Conservation (phyloP, 2,888 invertebrate species). For the Thera obeliscata region DNA sequence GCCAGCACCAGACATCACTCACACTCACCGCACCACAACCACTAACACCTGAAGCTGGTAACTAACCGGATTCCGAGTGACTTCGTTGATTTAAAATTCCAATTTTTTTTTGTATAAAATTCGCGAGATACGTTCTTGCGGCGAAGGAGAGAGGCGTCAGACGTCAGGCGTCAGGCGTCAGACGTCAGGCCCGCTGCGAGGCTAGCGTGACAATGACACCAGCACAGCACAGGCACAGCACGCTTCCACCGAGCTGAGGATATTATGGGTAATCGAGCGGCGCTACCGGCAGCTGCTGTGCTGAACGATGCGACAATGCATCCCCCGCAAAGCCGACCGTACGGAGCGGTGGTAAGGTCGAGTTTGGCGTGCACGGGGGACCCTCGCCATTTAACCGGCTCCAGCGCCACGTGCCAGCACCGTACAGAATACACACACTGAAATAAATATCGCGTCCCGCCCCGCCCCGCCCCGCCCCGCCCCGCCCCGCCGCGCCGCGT, state of each 20-base stretch:
- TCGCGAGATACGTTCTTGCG: background rate
- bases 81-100: background rate
- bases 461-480: conserved; percentile 8
- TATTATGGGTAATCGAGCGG: conserved; percentile 20
- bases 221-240: conserved; percentile 7
- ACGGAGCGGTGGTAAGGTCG: background rate
- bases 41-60: too few species aligned
- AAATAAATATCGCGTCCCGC: conserved; percentile 38
- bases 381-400: conserved; percentile 27
- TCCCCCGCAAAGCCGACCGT: conserved; percentile 1
- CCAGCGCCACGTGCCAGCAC: conserved; percentile 48
- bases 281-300: conserved; percentile 20
- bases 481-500: background rate
- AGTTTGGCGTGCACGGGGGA: conserved; percentile 6
- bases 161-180: background rate
- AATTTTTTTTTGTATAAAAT: background rate
- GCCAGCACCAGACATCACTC: background rate
- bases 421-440: conserved; percentile 46
- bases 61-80: background rate
- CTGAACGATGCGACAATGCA: conserved; percentile 13
- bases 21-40: too few species aligned
- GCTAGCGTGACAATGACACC: conserved; percentile 20
- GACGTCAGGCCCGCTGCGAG: conserved; percentile 5
- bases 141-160: background rate
- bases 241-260: conserved; percentile 9